Conservation (phyloP, 1,140 invertebrate species). For the Scaptomyza hsui region DNA sequence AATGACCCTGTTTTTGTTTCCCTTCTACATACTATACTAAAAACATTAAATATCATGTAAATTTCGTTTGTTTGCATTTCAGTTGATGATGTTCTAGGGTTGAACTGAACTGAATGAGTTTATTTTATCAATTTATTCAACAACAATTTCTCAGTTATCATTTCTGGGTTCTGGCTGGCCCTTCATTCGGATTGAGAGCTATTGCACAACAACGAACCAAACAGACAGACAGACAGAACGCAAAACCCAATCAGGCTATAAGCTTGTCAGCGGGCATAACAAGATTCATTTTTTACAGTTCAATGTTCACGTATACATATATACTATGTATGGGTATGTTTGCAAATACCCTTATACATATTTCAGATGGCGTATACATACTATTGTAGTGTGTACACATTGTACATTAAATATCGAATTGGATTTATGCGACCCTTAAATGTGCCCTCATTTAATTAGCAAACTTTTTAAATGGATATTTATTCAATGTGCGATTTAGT, state of each 20-base stretch:
- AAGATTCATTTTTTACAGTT: constrained; percentile 32
- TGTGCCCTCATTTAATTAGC: constrained; percentile 7
- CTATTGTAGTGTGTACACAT: background rate
- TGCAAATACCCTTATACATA: background rate
- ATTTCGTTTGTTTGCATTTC: constrained; percentile 61
- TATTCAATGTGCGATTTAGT: background rate
- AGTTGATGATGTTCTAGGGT: constrained; percentile 3
- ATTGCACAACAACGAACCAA: constrained; percentile 28
- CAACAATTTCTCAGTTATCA: constrained; percentile 18
- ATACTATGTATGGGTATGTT: background rate
- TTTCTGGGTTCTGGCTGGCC: background rate
- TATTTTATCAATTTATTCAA: constrained; percentile 68
- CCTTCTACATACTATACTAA: constrained; percentile 44
- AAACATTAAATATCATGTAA: constrained; percentile 75
- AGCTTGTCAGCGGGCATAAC: constrained; percentile 27
- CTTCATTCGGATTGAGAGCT: constrained; percentile 12
- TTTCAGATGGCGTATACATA: too few species aligned
- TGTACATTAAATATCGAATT: background rate
- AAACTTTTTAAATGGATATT: constrained; percentile 13
- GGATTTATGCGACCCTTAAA: constrained; percentile 1
- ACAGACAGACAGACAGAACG: constrained; percentile 3
- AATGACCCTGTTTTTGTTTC: constrained; percentile 1
- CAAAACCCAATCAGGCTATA: constrained; percentile 24
- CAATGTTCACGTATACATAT: background rate
- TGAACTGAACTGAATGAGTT: constrained; percentile 28